Evolutionary conservation across 1,140 invertebrate species (phyloP), one percentile per base, ranked within the genome.

Genomic region (Thrips palmi): DNA sequence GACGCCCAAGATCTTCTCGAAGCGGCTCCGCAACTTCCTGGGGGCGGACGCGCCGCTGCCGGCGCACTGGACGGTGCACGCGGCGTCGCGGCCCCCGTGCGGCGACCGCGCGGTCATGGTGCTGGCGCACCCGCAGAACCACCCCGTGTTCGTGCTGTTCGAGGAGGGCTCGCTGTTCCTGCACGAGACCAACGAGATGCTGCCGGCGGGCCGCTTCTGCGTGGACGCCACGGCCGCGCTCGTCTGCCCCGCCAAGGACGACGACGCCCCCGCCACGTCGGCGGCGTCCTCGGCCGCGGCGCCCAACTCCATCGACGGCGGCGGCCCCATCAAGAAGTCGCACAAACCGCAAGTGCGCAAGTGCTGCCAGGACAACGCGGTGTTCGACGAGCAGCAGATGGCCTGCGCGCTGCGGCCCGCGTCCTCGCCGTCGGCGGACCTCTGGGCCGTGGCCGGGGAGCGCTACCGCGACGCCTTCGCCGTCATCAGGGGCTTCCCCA

Each of bases 301-400:
- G 52, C 24, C 55, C 59, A 3, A 54, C 56, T n/a, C 62, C 47
- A 42, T 12, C 2, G 29, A 38, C 11, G 19, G 21, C 1, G 27
- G 18, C 5, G 28, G n/a, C 5, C n/a, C 21, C 11, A 28, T n/a
- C 4, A 63, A 56, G 59, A 60, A 42, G 41, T 59, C 59, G 35
- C 49, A 48, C 20, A 44, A 37, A 7, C 40, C 58, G 12, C 49
- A 51, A 32, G 49, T 68, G 24, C 57, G 58, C 43, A 66, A 73
- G 53, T 73, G 71, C 42, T 71, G 72, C 45, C 63, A 70, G 18
- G 46, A 63, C 39, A 55, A 62, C 38, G 60, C 64, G 4, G 54
- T 60, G 33, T 78, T 67, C 50, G 65, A 64, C 43, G 60, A 64
- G 43, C 56, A 53, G 29, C 64, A 53, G 37, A 60, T 58, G 45